Percentiles rank a stretch among this genome's conserved stretches.
Evolutionary conservation across 2,113 vertebrate genomes (phyloP).

Genomic region (Dasyprocta punctata): DNA sequence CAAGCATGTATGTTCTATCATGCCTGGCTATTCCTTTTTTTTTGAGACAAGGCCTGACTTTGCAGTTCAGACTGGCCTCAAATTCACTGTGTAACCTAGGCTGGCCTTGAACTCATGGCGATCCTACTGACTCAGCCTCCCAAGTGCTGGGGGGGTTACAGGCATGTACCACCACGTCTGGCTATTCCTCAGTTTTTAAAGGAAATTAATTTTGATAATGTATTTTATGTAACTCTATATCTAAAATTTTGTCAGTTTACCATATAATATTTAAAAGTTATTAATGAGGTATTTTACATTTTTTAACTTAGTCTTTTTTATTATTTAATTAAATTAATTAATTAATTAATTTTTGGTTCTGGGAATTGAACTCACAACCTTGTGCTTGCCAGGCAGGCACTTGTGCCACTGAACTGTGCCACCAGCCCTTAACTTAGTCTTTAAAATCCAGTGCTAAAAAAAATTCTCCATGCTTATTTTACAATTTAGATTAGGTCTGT

Average conservation of each 20-base stretch:
- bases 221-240: neutral
- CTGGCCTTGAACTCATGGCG: neutral
- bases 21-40: neutral
- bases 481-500: neutral
- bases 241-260: neutral
- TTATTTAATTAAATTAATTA: too few relatives aligned
- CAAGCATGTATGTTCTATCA: too few relatives aligned
- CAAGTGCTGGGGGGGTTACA: neutral
- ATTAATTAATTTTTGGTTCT: too few relatives aligned
- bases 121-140: neutral
- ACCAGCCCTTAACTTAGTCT: neutral
- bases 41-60: neutral
- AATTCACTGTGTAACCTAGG: neutral
- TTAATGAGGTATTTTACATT: neutral
- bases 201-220: neutral
- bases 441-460: neutral
- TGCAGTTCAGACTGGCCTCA: neutral
- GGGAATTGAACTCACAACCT: too few relatives aligned
- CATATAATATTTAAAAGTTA: neutral
- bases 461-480: neutral
- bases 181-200: neutral
- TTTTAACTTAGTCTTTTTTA: neutral
- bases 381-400: too few relatives aligned
- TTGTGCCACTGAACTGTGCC: too few relatives aligned
- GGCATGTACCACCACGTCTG: too few relatives aligned